Conservation (phyloP, 2,797 vertebrate genomes). For the Iguana delicatissima region DNA sequence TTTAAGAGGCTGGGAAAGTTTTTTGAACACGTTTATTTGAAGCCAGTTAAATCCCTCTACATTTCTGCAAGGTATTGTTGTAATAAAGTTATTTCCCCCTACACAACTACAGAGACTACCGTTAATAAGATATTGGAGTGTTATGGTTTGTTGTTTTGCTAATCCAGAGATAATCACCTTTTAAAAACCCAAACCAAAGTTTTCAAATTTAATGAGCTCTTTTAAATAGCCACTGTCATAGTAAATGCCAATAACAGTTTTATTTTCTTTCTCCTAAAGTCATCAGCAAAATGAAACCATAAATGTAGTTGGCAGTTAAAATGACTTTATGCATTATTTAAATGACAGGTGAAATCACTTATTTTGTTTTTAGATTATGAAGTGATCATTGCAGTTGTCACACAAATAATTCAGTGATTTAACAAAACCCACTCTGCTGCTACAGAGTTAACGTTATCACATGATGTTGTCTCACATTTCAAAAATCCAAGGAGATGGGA, state of each 20-base stretch:
- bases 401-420: not conserved
- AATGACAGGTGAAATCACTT: not conserved
- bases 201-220: slow-evolving; percentile 24
- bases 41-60: slow-evolving; percentile 8
- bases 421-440: too few relatives aligned
- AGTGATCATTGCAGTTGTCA: slow-evolving; percentile 15
- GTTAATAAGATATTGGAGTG: slow-evolving; percentile 17
- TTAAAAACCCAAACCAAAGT: slow-evolving; percentile 5
- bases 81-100: slow-evolving; percentile 29
- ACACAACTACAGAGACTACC: not conserved
- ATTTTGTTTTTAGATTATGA: slow-evolving; percentile 17
- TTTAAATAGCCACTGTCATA: slow-evolving; percentile 29
- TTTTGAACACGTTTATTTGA: slow-evolving; percentile 16
- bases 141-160: slow-evolving; percentile 26
- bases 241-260: not conserved
- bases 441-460: too few relatives aligned
- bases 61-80: not conserved
- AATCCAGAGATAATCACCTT: slow-evolving; percentile 29
- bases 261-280: not conserved
- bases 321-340: not conserved
- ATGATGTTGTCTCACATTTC: not conserved
- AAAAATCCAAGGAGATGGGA: too few relatives aligned
- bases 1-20: not conserved
- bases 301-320: not conserved
- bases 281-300: not conserved